Evolutionary conservation across 2,888 invertebrate genomes (phyloP).

Genomic region (Melanchra persicariae): DNA sequence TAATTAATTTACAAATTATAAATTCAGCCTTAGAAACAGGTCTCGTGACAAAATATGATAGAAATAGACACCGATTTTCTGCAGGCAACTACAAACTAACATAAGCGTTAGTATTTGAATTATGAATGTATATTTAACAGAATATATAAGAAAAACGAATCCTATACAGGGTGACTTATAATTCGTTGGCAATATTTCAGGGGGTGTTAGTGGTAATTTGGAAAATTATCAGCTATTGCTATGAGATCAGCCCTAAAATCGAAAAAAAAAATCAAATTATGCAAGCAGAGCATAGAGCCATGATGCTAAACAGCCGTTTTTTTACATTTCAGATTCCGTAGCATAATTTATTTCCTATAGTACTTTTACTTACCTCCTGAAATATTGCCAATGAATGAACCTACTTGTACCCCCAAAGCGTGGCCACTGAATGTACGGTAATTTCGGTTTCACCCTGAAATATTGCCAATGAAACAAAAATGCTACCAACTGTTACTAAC

Average conservation of each 20-base stretch:
- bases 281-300: background rate
- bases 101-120: background rate
- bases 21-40: background rate
- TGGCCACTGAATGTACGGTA: too few species aligned
- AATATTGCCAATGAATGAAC: too few species aligned
- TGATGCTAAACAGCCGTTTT: too few species aligned
- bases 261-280: background rate
- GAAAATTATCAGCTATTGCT: background rate
- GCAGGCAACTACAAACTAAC: background rate
- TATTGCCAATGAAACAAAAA: background rate
- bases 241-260: background rate
- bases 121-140: background rate
- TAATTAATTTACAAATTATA: slow-evolving; percentile 25
- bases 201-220: background rate
- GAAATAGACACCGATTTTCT: background rate
- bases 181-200: background rate
- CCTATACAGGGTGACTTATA: background rate
- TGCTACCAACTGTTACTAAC: too few species aligned
- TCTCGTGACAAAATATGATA: slow-evolving; percentile 10
- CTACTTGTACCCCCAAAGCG: too few species aligned
- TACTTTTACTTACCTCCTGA: too few species aligned
- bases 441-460: background rate
- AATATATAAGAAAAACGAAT: background rate
- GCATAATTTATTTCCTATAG: too few species aligned
- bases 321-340: background rate